Evolutionary conservation across 2,113 vertebrate genomes (phyloP).

Genomic region (Shinisaurus crocodilurus): DNA sequence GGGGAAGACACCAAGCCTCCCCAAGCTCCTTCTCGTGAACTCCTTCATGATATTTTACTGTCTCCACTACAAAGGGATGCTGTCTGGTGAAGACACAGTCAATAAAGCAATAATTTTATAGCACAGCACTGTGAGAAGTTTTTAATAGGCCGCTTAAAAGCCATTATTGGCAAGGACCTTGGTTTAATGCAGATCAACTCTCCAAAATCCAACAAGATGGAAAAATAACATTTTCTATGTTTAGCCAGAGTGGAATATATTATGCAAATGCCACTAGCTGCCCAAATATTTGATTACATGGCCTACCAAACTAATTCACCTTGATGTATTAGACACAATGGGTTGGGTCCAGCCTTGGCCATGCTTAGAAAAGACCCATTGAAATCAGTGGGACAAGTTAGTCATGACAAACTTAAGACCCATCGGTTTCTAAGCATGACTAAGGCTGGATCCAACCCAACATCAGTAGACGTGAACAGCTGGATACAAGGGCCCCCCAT

Average conservation of each 20-base stretch:
- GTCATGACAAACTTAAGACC: not conserved
- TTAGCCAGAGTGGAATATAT: not conserved
- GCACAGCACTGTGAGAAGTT: conserved; percentile 3
- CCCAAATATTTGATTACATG: not conserved
- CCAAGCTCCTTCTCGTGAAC: conserved; percentile 48
- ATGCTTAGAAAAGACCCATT: not conserved
- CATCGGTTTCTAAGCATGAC: not conserved
- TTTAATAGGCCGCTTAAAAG: not conserved
- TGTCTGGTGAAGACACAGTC: conserved; percentile 32
- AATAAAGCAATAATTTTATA: conserved; percentile 47
- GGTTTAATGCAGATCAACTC: not conserved
- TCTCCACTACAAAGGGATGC: not conserved
- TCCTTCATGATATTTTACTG: conserved; percentile 56
- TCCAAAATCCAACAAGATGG: not conserved
- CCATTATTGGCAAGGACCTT: not conserved
- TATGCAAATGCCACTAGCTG: not conserved
- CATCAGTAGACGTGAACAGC: not conserved
- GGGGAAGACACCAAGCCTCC: conserved; percentile 39
- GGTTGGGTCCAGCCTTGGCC: not conserved
- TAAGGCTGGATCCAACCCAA: not conserved
- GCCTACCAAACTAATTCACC: not conserved
- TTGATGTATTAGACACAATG: not conserved
- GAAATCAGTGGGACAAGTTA: not conserved
- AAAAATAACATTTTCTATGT: not conserved
- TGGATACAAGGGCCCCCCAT: not conserved